A percentile compares a stretch with the other conserved stretches of the same genome.
These are phyloP conservation scores for Prolemur simus DNA, from an alignment of 2,113 vertebrate species.

Conservation along the genomic window DNA sequence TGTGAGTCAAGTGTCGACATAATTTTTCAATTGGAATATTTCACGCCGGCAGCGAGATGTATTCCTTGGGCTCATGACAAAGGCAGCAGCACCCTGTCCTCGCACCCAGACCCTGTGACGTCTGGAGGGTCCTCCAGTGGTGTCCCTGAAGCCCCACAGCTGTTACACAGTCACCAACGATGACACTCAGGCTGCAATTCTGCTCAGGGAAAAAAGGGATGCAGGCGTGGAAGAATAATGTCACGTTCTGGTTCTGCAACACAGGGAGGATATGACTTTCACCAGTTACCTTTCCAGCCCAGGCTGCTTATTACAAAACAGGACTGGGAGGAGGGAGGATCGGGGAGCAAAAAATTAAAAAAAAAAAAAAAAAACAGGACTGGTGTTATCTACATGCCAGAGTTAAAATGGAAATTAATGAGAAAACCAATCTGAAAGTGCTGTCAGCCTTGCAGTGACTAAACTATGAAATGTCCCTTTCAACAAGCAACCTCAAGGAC, in stretches of 20 bases:
- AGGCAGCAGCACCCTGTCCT: too few relatives aligned
- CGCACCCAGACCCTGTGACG: too few relatives aligned
- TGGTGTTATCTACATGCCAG: background rate
- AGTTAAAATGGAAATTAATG: background rate
- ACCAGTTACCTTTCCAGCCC: background rate
- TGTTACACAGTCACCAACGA: background rate
- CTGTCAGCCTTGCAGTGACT: background rate
- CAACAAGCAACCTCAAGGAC: background rate
- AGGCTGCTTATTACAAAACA: background rate
- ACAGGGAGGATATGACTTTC: background rate
- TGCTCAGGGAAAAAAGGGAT: background rate
- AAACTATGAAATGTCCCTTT: background rate
- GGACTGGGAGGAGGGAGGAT: too few relatives aligned
- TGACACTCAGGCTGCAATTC: background rate
- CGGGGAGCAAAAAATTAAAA: too few relatives aligned
- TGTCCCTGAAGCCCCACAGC: background rate
- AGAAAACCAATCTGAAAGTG: background rate
- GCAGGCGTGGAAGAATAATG: background rate
- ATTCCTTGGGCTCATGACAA: background rate
- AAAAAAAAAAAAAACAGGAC: rapidly evolving
- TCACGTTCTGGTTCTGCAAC: background rate
- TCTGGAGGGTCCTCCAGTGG: rapidly evolving
- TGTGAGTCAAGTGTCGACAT: background rate
- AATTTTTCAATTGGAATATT: background rate
- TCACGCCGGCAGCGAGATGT: rapidly evolving